A percentile compares a stretch with the other conserved stretches of the same genome.
phyloP scores from a whole-genome alignment of 2,113 vertebrate species.

The Nothobranchius kuhntae region DNA sequence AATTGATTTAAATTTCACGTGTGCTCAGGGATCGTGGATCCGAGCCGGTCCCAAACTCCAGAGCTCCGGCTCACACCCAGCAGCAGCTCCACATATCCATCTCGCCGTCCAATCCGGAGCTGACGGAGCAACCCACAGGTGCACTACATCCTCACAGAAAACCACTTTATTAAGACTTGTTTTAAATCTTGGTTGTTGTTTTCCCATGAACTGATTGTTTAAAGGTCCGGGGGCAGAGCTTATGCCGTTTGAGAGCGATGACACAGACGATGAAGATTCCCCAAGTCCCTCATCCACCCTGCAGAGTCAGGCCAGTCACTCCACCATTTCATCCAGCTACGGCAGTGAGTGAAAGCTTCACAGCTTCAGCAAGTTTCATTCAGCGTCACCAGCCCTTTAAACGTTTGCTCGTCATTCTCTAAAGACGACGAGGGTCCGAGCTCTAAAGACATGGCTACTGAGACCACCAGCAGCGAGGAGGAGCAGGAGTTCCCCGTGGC shows the following conservation, averaged over 20 bases:
- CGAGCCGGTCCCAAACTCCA: constrained; percentile 56
- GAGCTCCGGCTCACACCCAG: constrained; percentile 58
- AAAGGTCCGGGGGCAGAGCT: constrained; percentile 80
- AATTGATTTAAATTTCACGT: not conserved
- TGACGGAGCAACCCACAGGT: constrained; percentile 81
- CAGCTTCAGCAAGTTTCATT: not conserved
- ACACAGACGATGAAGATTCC: constrained; percentile 94
- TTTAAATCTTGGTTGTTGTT: too few species aligned
- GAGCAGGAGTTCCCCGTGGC: constrained; percentile 91
- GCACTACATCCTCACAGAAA: not conserved
- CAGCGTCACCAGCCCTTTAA: not conserved
- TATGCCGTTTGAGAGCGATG: constrained; percentile 95
- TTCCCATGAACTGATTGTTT: not conserved
- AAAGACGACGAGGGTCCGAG: constrained; percentile 89
- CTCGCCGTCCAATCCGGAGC: constrained; percentile 88
- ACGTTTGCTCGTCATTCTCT: not conserved
- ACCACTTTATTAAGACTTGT: too few species aligned
- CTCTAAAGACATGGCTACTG: constrained; percentile 88
- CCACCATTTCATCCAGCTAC: constrained; percentile 95
- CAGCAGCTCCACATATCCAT: constrained; percentile 95
- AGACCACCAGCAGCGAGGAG: constrained; percentile 97
- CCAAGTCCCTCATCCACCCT: constrained; percentile 95
- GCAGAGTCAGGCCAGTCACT: constrained; percentile 96
- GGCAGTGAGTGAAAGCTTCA: constrained; percentile 85
- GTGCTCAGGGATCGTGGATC: constrained; percentile 78